Conservation (phyloP, 2,113 vertebrate genomes). For the Cheilinus undulatus region DNA sequence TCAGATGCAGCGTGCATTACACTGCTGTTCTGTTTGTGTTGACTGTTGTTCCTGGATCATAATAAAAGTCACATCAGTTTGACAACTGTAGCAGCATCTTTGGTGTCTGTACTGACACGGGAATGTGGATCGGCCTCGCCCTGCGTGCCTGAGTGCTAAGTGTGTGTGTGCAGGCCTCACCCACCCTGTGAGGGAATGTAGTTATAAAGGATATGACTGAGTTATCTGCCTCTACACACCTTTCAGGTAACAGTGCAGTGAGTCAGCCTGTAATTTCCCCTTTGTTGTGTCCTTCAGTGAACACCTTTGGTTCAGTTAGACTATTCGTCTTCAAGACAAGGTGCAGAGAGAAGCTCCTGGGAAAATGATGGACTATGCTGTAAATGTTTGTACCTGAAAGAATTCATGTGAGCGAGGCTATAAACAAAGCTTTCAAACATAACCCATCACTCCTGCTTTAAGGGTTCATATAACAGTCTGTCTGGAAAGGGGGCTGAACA, state of each 20-base stretch:
- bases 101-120: slow-evolving; percentile 43
- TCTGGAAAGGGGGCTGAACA: background rate
- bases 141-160: slow-evolving; percentile 39
- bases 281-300: slow-evolving; percentile 32
- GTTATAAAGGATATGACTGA: slow-evolving; percentile 51
- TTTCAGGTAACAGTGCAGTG: slow-evolving; percentile 36
- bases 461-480: background rate
- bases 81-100: slow-evolving; percentile 47
- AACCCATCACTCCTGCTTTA: background rate
- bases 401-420: background rate
- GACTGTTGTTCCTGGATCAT: slow-evolving; percentile 39
- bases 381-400: background rate
- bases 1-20: slow-evolving; percentile 20
- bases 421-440: background rate
- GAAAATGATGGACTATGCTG: background rate
- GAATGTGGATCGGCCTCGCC: slow-evolving; percentile 72
- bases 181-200: slow-evolving; percentile 67
- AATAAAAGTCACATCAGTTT: slow-evolving; percentile 56
- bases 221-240: slow-evolving; percentile 58
- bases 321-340: slow-evolving; percentile 8
- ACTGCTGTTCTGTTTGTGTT: slow-evolving; percentile 26
- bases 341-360: slow-evolving; percentile 1
- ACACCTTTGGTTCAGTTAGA: background rate
- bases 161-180: slow-evolving; percentile 38
- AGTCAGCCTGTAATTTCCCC: slow-evolving; percentile 57